Evolutionary conservation across 2,888 invertebrate species (phyloP), one percentile per base, ranked within the genome.

Genomic region (Cinara cedri): DNA sequence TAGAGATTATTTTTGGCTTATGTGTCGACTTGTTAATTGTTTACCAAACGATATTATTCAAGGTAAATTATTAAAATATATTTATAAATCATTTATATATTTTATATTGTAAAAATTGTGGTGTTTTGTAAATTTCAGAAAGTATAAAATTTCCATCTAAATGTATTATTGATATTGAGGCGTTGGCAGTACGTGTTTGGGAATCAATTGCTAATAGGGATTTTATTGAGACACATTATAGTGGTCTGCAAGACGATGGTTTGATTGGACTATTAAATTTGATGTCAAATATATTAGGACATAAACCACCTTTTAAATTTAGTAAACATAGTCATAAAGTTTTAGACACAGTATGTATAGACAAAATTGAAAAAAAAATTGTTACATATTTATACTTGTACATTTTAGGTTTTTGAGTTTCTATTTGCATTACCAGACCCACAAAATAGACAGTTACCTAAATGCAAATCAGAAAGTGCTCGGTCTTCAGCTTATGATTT

Each of bases 1-100:
- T 85, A 88, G 96, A 10, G 97, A 97, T 85, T 97, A 96, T 86
- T 97, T 97, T 86, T 96, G 96, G 96, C 88, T 97, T 4, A 89
- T 96, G 16, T 94, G 96, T 82, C 89, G 96, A 49, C 88, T 97
- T 21, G 93, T 97, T 0, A 97, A 97, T 84, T 93, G 93, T 1
- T 85, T 95, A 44, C 92, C 93, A 0, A 91, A 92, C 81, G 94
- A 94, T 82, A 89, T 92, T 83, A 90, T 94, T 44, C 92, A 92
- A 87, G 90, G 90, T 89, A 84, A 72, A 44, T 75, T 68, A 1
- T 46, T 0, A 46, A 6, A 55, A 66, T 26, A 42, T 54, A 8
- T 14, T 63, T 42, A 10, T 26, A 80, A 16, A 14, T 65, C 19
- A 71, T 75, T 34, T 55, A 14, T 62, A 60, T 72, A 62, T 68